phyloP scores from a whole-genome alignment of 2,888 invertebrate genomes.

The Branchellion lobata region DNA sequence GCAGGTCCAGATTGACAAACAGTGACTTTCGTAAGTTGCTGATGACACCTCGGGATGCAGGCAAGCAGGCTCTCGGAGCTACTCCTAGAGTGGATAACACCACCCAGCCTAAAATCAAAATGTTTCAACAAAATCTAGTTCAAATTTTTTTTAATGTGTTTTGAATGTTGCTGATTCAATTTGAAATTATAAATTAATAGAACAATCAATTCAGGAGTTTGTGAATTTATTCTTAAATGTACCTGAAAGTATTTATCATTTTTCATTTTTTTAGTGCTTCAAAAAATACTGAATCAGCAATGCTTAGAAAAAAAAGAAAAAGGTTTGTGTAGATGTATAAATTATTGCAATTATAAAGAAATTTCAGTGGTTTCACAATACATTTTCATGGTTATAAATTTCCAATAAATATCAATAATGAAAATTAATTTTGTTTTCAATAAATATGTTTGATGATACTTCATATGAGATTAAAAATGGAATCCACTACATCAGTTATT shows the following conservation, averaged over 20 bases:
- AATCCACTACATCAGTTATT: conserved; percentile 66
- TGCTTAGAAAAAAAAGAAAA: conserved; percentile 85
- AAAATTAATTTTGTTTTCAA: too few relatives aligned
- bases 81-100: conserved; percentile 43
- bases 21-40: conserved; percentile 92
- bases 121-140: not conserved
- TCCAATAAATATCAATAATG: too few relatives aligned
- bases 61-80: conserved; percentile 31
- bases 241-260: too few relatives aligned
- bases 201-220: too few relatives aligned
- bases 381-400: too few relatives aligned
- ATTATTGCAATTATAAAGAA: not conserved
- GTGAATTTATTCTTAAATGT: too few relatives aligned
- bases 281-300: conserved; percentile 70
- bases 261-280: conserved; percentile 5
- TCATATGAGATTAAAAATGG: too few relatives aligned
- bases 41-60: conserved; percentile 82
- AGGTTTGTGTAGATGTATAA: conserved; percentile 65
- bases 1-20: conserved; percentile 75
- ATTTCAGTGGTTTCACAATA: too few relatives aligned
- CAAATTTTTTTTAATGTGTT: not conserved
- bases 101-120: conserved; percentile 21
- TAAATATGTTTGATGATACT: too few relatives aligned
- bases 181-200: not conserved
- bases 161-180: not conserved